phyloP scores from a whole-genome alignment of 2,113 vertebrate species.

The Macheiramphus alcinus region DNA sequence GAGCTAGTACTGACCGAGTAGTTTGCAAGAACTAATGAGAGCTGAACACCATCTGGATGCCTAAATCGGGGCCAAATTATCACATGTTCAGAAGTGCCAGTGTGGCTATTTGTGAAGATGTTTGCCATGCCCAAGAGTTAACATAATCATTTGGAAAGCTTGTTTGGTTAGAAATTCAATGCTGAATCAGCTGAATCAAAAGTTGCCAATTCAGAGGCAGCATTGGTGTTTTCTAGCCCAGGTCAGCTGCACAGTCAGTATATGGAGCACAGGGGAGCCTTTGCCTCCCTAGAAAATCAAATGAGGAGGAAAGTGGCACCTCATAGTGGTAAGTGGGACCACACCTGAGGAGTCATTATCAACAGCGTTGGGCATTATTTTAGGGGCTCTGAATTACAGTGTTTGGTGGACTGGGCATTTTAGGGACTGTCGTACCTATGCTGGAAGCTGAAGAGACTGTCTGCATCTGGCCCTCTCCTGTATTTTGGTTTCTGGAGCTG shows the following conservation, averaged over 20 bases:
- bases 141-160: background rate
- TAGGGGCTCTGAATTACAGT: background rate
- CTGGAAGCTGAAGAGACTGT: background rate
- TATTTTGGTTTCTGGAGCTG: background rate
- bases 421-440: background rate
- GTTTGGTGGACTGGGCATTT: background rate
- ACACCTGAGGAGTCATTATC: background rate
- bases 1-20: background rate
- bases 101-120: background rate
- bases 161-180: background rate
- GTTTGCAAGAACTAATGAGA: background rate
- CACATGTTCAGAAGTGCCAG: background rate
- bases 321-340: background rate
- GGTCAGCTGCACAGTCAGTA: background rate
- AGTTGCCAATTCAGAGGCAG: background rate
- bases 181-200: background rate
- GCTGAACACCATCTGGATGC: background rate
- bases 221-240: rapidly evolving
- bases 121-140: background rate
- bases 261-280: rapidly evolving
- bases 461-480: background rate
- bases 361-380: rapidly evolving
- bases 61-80: background rate
- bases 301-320: background rate
- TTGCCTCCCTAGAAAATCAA: background rate